Evolutionary conservation across 2,888 invertebrate species (phyloP).

Genomic region (Lycaena phlaeas): DNA sequence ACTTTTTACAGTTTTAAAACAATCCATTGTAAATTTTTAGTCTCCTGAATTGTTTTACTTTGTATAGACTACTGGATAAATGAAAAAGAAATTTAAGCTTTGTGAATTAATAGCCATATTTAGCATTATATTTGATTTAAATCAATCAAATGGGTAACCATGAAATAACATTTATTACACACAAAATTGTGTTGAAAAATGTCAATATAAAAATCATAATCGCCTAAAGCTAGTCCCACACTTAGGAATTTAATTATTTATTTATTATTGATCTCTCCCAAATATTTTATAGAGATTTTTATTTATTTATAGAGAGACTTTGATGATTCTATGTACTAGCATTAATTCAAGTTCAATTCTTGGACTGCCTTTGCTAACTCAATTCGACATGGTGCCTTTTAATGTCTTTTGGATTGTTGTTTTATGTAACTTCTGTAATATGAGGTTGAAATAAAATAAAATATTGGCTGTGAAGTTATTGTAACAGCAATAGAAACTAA

Average conservation of each 20-base stretch:
- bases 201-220: too few relatives aligned
- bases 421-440: slow-evolving; percentile 1
- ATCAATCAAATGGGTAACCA: too few relatives aligned
- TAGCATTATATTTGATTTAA: too few relatives aligned
- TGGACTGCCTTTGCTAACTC: slow-evolving; percentile 7
- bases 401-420: slow-evolving; percentile 7
- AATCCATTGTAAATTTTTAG: too few relatives aligned
- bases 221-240: background rate
- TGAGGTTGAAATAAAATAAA: background rate
- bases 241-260: background rate
- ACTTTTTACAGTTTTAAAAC: too few relatives aligned
- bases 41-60: too few relatives aligned
- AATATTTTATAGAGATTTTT: background rate
- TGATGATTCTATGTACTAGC: too few relatives aligned
- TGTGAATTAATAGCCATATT: too few relatives aligned
- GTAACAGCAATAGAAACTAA: background rate
- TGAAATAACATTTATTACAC: too few relatives aligned
- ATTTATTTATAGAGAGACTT: background rate
- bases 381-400: slow-evolving; percentile 7
- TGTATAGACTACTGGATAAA: too few relatives aligned
- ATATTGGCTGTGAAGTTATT: slow-evolving; percentile 1
- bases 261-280: background rate
- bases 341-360: background rate
- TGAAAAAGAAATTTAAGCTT: too few relatives aligned
- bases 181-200: too few relatives aligned